These are phyloP conservation scores for Tetrao urogallus DNA, from an alignment of 2,113 vertebrate genomes.

Conservation along the genomic window DNA sequence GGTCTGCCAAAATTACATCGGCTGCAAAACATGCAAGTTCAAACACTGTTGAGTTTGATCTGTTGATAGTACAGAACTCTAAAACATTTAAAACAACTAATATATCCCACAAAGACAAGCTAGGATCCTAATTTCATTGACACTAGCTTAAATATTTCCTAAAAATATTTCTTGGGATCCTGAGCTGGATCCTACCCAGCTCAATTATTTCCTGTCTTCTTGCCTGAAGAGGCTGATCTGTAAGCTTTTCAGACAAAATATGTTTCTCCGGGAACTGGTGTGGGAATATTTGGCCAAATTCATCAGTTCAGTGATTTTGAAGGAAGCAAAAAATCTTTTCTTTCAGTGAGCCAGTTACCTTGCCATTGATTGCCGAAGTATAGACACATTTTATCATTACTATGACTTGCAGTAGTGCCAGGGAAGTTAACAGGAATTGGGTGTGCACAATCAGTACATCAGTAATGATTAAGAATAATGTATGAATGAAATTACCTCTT, in stretches of 20 bases:
- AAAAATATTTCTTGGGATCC: neutral
- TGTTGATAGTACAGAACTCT: neutral
- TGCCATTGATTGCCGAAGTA: neutral
- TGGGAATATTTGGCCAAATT: neutral
- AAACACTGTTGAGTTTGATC: neutral
- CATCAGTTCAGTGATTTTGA: neutral
- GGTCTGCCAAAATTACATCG: accelerated
- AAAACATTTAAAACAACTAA: neutral
- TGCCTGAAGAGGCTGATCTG: accelerated
- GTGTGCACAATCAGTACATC: neutral
- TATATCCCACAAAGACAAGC: neutral
- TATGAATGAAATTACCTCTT: neutral
- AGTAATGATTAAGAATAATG: neutral
- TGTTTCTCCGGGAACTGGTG: neutral
- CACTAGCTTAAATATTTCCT: neutral
- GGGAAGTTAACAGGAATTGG: neutral
- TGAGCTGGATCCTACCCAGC: neutral
- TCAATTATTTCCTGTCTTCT: neutral
- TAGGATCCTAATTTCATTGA: neutral
- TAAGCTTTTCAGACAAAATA: neutral
- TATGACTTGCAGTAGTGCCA: neutral
- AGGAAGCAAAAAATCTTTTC: neutral
- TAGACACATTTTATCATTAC: neutral
- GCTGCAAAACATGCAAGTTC: neutral
- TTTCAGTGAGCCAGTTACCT: neutral